These are phyloP conservation scores for Carapus acus DNA, from an alignment of 2,797 vertebrate species.

Conservation along the genomic window DNA sequence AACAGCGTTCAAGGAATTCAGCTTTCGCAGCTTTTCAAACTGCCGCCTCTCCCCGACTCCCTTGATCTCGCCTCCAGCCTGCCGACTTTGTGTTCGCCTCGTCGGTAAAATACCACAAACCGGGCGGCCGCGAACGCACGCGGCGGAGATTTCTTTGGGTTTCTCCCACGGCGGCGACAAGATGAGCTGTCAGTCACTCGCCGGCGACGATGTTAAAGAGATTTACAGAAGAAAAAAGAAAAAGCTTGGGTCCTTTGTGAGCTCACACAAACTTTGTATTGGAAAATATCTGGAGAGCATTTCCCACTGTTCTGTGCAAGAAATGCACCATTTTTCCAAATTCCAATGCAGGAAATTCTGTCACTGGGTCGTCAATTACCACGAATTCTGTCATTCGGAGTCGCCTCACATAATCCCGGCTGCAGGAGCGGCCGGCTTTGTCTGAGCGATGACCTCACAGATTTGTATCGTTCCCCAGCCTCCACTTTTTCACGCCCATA, in stretches of 20 bases:
- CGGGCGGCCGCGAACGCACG: no score
- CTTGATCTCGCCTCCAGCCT: slow-evolving; percentile 57
- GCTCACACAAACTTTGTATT: no score
- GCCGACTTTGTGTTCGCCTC: slow-evolving; percentile 50
- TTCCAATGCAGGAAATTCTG: neutral
- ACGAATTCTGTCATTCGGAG: no score
- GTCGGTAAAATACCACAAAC: slow-evolving; percentile 63
- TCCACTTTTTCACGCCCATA: slow-evolving; percentile 56
- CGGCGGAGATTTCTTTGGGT: no score
- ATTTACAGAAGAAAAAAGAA: no score
- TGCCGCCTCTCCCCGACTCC: slow-evolving; percentile 42
- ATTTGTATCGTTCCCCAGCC: slow-evolving; percentile 30
- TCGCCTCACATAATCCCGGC: slow-evolving; percentile 33
- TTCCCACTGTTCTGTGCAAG: neutral
- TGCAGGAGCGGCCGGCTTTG: slow-evolving; percentile 23
- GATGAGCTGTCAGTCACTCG: no score
- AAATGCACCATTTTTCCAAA: no score
- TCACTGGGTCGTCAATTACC: no score
- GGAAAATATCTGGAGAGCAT: neutral
- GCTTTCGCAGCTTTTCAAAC: slow-evolving; percentile 60
- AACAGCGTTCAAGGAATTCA: slow-evolving; percentile 70
- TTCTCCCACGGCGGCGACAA: no score
- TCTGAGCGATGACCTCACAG: slow-evolving; percentile 60
- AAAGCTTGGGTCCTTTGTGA: no score
- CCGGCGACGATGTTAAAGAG: no score